These are phyloP conservation scores for Drosophila neocordata DNA, from an alignment of 1,140 invertebrate species.

Conservation along the genomic window DNA sequence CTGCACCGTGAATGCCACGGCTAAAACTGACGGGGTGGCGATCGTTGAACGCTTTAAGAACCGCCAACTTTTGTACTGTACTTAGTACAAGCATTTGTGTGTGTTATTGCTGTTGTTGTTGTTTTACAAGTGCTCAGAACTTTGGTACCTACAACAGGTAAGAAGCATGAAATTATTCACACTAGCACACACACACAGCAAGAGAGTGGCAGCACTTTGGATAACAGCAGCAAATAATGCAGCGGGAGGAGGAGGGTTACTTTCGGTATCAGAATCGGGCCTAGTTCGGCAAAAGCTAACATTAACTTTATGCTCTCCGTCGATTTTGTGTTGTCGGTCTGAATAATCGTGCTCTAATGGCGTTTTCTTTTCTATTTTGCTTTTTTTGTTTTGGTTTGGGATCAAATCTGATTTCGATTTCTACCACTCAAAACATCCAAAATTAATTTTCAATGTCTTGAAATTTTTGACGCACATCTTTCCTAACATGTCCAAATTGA, in stretches of 20 bases:
- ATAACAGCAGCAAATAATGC: not conserved
- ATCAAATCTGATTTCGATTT: not conserved
- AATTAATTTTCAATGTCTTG: not conserved
- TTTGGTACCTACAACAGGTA: constrained; percentile 32
- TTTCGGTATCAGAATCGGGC: not conserved
- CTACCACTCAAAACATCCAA: not conserved
- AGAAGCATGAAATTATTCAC: constrained; percentile 60
- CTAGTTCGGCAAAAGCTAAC: not conserved
- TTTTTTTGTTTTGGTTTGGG: not conserved
- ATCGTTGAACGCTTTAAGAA: constrained; percentile 69
- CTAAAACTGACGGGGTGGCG: constrained; percentile 60
- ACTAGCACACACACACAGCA: not conserved
- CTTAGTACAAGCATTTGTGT: constrained; percentile 16
- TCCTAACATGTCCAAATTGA: too few relatives aligned
- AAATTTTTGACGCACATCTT: not conserved
- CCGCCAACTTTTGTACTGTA: constrained; percentile 44
- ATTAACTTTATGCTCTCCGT: not conserved
- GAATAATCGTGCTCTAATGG: not conserved
- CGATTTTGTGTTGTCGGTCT: not conserved
- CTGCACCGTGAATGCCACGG: constrained; percentile 69
- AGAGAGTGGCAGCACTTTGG: not conserved
- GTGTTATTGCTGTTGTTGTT: too few relatives aligned
- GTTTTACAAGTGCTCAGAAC: constrained; percentile 29
- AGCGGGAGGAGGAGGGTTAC: not conserved
- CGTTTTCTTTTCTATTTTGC: too few relatives aligned